Evolutionary conservation across 2,888 invertebrate species (phyloP), one percentile per base, ranked within the genome.

Genomic region (Liodrosophila aerea): DNA sequence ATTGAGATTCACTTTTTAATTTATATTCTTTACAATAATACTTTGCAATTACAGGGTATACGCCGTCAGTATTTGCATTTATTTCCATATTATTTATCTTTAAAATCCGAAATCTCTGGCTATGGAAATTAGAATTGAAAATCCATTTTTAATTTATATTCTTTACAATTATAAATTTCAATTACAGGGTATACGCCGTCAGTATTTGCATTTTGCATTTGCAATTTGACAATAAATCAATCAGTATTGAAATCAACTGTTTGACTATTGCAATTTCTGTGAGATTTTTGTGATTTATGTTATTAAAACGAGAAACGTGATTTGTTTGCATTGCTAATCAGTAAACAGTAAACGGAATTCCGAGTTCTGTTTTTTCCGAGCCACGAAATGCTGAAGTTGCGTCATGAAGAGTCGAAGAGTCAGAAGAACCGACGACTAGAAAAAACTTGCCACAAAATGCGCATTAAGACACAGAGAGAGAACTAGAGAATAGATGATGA

Each of bases 291-390:
- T 78, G 69, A 71, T 76, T 73, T 61, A 73, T 73, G 67, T 57
- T 52, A 59, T 52, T 68, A 68, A 74, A 60, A 33, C 34, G 39
- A 51, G 36, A 72, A 77, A 74, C 77, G 72, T 74, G 78, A n/a
- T 62, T 69, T 54, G 75, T 60, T 77, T 77, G 71, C 66, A 66
- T 62, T 53, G 65, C 53, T 70, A 69, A 69, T 56, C 72, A 63
- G 36, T 16, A 51, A 49, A 44, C 72, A 63, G 36, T 16, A 51
- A 49, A 44, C 9, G n/a, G 31, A 61, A 52, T 51, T 52, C 40
- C 43, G 36, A 59, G 36, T 68, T 70, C 70, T 71, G 50, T 47
- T 27, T 57, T 62, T 58, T 52, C 51, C 27, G 40, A 44, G 52
- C 56, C 56, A 67, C 51, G 49, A 58, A 36, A 54, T 43, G 5